Conservation (phyloP, 1,140 invertebrate species). For the Eciton burchellii region DNA sequence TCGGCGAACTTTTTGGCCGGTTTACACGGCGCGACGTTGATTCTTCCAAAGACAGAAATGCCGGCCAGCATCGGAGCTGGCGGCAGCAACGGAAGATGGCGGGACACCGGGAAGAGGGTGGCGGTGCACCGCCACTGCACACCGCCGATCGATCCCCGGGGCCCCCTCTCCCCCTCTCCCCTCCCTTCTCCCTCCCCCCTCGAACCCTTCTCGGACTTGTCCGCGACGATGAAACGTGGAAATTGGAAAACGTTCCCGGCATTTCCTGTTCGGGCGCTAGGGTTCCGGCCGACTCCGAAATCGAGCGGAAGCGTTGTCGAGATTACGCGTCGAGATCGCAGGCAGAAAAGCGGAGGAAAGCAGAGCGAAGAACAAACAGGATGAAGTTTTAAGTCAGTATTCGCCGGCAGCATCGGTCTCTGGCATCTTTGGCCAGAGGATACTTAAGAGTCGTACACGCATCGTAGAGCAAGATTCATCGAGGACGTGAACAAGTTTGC, state of each 20-base stretch:
- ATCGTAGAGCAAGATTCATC: too few species aligned
- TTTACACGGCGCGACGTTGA: not conserved
- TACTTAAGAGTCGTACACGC: too few species aligned
- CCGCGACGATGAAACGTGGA: constrained; percentile 63
- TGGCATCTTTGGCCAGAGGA: too few species aligned
- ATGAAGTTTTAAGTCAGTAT: not conserved
- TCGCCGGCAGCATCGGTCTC: not conserved
- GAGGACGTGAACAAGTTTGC: too few species aligned
- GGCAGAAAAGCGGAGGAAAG: constrained; percentile 35
- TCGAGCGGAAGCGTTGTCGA: constrained; percentile 45
- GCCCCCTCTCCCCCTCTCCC: too few species aligned
- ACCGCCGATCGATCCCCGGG: constrained; percentile 65
- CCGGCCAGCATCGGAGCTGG: not conserved
- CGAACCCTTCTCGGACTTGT: constrained; percentile 46
- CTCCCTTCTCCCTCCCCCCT: too few species aligned
- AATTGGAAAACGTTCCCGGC: constrained; percentile 68
- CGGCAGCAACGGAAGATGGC: constrained; percentile 27
- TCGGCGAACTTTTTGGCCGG: not conserved
- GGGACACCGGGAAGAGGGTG: constrained; percentile 19
- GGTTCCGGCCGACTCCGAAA: constrained; percentile 23
- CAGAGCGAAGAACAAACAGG: not conserved
- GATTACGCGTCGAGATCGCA: too few species aligned
- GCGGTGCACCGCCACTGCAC: constrained; percentile 49
- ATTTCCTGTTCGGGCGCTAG: constrained; percentile 49
- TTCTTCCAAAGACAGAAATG: constrained; percentile 28